Percentiles rank a stretch among this genome's conserved stretches.
Evolutionary conservation across 2,888 invertebrate genomes (phyloP).

Genomic region (Erannis defoliaria): DNA sequence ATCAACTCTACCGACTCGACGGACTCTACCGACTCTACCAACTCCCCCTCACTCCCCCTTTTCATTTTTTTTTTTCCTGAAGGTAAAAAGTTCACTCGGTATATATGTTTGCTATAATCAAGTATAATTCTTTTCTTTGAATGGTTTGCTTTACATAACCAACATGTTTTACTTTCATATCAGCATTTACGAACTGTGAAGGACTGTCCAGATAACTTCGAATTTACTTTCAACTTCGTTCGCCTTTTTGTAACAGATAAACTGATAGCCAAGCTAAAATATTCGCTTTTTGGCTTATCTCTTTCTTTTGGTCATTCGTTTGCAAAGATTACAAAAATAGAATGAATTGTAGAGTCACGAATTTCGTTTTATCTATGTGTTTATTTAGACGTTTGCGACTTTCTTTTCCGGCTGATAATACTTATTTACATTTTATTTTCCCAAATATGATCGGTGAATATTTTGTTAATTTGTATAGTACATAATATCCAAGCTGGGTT

Average conservation of each 20-base stretch:
- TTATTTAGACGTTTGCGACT: conserved; percentile 10
- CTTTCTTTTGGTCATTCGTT: conserved; percentile 30
- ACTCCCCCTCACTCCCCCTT: too few relatives aligned
- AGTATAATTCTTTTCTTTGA: too few relatives aligned
- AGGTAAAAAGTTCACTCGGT: too few relatives aligned
- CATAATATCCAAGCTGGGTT: too few relatives aligned
- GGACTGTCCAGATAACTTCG: conserved; percentile 34
- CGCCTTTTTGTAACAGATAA: conserved; percentile 30
- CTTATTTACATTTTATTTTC: neutral
- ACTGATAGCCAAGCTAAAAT: conserved; percentile 32
- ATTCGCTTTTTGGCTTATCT: conserved; percentile 34
- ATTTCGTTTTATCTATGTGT: conserved; percentile 15
- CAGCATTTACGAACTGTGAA: conserved; percentile 18
- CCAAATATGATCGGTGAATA: too few relatives aligned
- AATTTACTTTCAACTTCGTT: conserved; percentile 24
- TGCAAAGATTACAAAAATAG: conserved; percentile 32
- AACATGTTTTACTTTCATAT: conserved; percentile 6
- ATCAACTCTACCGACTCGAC: too few relatives aligned
- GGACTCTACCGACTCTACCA: too few relatives aligned
- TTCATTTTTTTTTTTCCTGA: too few relatives aligned
- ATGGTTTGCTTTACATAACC: too few relatives aligned
- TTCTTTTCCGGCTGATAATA: conserved; percentile 11
- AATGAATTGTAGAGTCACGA: conserved; percentile 27
- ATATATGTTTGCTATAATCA: too few relatives aligned
- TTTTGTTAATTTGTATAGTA: too few relatives aligned